Conservation (phyloP, 1,140 invertebrate species). For the Carcinoscorpius rotundicauda region DNA sequence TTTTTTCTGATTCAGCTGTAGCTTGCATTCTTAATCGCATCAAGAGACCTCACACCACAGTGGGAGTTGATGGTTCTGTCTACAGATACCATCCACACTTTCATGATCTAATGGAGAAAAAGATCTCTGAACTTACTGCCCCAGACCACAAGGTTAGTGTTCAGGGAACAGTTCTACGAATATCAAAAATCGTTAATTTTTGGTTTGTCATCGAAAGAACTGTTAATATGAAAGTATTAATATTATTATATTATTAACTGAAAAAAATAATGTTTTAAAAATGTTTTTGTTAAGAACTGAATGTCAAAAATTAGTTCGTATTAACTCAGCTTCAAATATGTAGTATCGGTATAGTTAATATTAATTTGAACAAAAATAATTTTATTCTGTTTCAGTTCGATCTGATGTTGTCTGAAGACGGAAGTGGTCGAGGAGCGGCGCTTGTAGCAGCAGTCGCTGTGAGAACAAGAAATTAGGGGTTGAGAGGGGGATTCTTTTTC, state of each 20-base stretch:
- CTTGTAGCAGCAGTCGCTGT: conserved; percentile 86
- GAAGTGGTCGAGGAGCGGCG: conserved; percentile 93
- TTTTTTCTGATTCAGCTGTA: conserved; percentile 35
- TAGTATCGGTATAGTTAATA: too few species aligned
- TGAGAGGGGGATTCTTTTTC: too few species aligned
- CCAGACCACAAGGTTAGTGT: conserved; percentile 30
- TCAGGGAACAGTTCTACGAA: not conserved
- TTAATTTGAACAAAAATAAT: too few species aligned
- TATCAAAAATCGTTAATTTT: not conserved
- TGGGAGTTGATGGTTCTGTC: conserved; percentile 96
- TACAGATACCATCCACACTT: conserved; percentile 98
- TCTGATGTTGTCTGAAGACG: conserved; percentile 95
- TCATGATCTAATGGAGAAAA: conserved; percentile 85
- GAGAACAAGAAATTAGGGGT: conserved; percentile 23
- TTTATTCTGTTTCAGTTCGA: conserved; percentile 60
- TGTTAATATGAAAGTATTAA: too few species aligned
- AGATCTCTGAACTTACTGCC: conserved; percentile 63
- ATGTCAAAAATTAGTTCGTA: too few species aligned
- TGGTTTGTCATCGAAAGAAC: not conserved
- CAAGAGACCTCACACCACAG: conserved; percentile 69
- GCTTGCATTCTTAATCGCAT: conserved; percentile 52
- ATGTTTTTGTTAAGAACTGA: too few species aligned
- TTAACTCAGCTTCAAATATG: too few species aligned
- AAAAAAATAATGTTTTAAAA: too few species aligned
- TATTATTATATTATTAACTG: too few species aligned